Conservation (phyloP, 2,888 invertebrate genomes). For the Megalurothrips usitatus region DNA sequence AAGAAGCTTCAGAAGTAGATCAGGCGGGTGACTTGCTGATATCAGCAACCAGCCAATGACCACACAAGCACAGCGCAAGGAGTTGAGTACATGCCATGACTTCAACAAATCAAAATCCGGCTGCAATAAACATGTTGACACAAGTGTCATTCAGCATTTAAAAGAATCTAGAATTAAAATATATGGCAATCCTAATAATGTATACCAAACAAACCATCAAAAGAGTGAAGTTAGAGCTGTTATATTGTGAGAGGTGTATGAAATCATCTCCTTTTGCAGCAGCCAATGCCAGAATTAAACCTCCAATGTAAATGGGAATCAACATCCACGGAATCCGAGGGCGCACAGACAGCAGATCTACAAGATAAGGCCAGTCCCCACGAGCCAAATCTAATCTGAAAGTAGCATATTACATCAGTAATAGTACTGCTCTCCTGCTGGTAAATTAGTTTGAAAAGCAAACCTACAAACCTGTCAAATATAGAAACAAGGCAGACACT, state of each 20-base stretch:
- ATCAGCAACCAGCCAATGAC: not conserved
- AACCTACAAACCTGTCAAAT: not conserved
- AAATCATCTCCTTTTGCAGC: constrained; percentile 19
- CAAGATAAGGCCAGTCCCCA: not conserved
- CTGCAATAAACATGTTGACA: not conserved
- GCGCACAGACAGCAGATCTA: not conserved
- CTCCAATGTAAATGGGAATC: not conserved
- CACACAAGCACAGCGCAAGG: constrained; percentile 2
- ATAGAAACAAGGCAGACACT: constrained; percentile 12
- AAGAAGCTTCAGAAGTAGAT: not conserved
- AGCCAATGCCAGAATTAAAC: not conserved
- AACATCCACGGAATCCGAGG: not conserved
- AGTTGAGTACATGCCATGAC: not conserved
- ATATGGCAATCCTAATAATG: not conserved
- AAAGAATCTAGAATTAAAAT: not conserved
- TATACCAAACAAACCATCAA: not conserved
- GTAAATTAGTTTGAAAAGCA: not conserved
- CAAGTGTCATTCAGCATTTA: not conserved
- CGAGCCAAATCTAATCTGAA: not conserved
- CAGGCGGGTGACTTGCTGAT: not conserved
- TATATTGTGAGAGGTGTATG: not conserved
- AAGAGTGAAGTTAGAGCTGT: not conserved
- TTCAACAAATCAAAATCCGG: not conserved
- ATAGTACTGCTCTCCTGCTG: not conserved
- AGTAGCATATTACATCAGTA: not conserved